phyloP scores from a whole-genome alignment of 2,797 vertebrate genomes.

The Thripadectes ignobilis region DNA sequence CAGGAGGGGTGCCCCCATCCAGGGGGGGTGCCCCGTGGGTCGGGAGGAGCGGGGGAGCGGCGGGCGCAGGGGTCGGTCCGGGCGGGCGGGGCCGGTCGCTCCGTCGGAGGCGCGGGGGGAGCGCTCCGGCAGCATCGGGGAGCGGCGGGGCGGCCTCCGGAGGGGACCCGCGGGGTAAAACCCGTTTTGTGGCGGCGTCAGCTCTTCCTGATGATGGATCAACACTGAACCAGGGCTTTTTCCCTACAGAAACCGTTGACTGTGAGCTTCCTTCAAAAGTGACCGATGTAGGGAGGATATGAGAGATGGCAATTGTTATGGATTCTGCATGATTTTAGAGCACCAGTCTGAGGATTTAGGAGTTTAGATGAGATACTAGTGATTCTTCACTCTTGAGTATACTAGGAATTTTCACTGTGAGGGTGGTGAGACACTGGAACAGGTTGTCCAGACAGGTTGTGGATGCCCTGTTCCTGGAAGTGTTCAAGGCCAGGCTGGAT shows the following conservation, averaged over 20 bases:
- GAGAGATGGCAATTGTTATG: rapidly evolving
- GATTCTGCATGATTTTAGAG: background rate
- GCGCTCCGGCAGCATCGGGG: background rate
- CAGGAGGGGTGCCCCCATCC: background rate
- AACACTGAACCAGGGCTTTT: background rate
- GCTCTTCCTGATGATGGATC: background rate
- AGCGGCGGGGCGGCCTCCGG: background rate
- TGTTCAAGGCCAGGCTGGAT: background rate
- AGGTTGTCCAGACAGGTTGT: background rate
- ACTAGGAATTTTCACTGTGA: background rate
- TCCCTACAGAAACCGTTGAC: background rate
- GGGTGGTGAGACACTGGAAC: background rate
- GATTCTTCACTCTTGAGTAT: background rate
- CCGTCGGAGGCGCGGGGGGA: background rate
- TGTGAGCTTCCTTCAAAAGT: background rate
- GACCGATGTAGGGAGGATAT: rapidly evolving
- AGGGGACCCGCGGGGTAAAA: background rate
- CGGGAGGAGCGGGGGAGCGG: background rate
- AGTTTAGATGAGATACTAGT: background rate
- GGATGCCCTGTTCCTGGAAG: background rate
- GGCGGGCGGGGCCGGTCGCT: too few species aligned
- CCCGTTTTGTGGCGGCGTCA: rapidly evolving
- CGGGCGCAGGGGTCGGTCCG: rapidly evolving
- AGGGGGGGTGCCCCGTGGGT: too few species aligned
- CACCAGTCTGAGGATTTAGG: background rate